Base-by-base conservation (phyloP, 2,113 vertebrate genomes). In the Falco punctatus region DNA sequence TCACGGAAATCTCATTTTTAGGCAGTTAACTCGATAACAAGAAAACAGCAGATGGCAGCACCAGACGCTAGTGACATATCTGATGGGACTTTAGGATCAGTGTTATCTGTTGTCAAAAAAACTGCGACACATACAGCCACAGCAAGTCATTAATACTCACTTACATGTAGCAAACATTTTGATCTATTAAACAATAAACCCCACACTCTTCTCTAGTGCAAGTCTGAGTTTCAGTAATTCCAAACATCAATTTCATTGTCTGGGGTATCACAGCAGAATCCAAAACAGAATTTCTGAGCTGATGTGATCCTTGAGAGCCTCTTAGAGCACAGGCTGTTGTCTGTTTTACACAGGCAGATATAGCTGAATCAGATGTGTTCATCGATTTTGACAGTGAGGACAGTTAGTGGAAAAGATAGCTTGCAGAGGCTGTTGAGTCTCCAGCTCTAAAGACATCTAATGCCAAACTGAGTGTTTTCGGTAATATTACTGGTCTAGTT, bases 21-120 rank as follows among this genome's bases (percentile, higher is more conserved):
- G 20, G 40, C 72, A 79, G 30, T 67, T 81, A 88, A 73, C n/a
- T 65, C 62, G 92, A 80, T 87, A 96, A 96, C 90, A 90, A 85
- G 33, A 54, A 97, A 97, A 97, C 97, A 97, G 93, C 94, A 98
- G 98, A 96, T 98, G 97, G 97, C 97, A 98, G 98, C 96, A 98
- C 55, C 55, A 84, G 95, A 97, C 93, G 58, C 81, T 92, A 49
- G 80, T 77, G 90, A 90, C 20, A 32, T 2, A 10, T 81, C 70
- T 87, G 84, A 85, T 52, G 73, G 54, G 51, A 54, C 66, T 95
- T 94, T 40, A 70, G 55, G 40, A 70, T 92, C 74, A 84, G 92
- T 0, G 0, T 52, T 80, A 69, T 23, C 42, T 71, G 13, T 55
- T 44, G 78, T 57, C 35, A 81, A 79, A 79, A 90, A 26, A 11